These are phyloP conservation scores for Salvator merianae DNA, from an alignment of 2,113 vertebrate species.

Conservation along the genomic window DNA sequence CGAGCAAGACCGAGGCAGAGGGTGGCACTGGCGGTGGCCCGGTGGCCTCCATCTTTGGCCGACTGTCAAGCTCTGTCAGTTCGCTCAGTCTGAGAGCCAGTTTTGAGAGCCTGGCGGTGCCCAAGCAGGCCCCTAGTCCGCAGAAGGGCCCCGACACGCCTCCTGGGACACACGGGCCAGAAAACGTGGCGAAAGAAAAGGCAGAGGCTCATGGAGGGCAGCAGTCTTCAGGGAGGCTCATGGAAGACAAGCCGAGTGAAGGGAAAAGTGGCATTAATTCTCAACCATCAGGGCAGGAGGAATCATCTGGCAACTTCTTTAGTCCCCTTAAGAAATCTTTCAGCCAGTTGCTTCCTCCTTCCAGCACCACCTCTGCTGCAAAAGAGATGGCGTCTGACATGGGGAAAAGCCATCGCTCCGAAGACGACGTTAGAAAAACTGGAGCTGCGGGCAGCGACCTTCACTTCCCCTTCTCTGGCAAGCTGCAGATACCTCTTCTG, in stretches of 20 bases:
- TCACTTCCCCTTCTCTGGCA: constrained; percentile 72
- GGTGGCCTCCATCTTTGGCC: constrained; percentile 52
- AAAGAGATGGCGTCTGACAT: constrained; percentile 58
- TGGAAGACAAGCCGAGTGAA: constrained; percentile 19
- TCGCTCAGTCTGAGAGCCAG: constrained; percentile 60
- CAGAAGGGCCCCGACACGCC: constrained; percentile 47
- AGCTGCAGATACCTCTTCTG: constrained; percentile 75
- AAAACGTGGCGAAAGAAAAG: constrained; percentile 8
- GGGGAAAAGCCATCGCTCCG: constrained; percentile 68
- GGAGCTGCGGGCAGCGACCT: constrained; percentile 59
- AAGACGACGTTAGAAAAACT: constrained; percentile 67
- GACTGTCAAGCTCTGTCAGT: constrained; percentile 55
- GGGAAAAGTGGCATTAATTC: constrained; percentile 27
- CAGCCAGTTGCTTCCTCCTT: constrained; percentile 79
- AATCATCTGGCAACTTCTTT: constrained; percentile 74
- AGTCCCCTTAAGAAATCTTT: constrained; percentile 88
- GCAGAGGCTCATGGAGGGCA: neutral
- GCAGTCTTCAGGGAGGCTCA: neutral
- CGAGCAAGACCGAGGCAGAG: constrained; percentile 34
- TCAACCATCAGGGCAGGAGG: constrained; percentile 36
- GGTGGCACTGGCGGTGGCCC: constrained; percentile 30
- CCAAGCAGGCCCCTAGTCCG: constrained; percentile 43
- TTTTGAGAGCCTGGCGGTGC: constrained; percentile 52
- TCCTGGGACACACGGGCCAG: constrained; percentile 34
- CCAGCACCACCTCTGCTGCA: constrained; percentile 39